Evolutionary conservation across 2,888 invertebrate species (phyloP).

Genomic region (Abrostola tripartita): DNA sequence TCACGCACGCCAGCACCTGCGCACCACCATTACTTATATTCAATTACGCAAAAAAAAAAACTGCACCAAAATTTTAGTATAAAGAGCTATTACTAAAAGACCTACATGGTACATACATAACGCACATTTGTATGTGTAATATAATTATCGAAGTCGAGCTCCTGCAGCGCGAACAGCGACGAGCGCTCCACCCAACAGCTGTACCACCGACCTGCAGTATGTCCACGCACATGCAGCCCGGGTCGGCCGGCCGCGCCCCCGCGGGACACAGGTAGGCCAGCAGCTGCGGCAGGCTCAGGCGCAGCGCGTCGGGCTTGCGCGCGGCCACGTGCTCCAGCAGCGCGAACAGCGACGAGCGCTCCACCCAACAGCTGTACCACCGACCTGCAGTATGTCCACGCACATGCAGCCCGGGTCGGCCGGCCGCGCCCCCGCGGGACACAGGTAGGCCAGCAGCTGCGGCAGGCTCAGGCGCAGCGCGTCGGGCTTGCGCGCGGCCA

Average conservation of each 20-base stretch:
- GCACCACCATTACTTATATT: too few relatives aligned
- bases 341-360: too few relatives aligned
- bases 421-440: conserved; percentile 74
- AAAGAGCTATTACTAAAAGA: too few relatives aligned
- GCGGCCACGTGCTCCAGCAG: too few relatives aligned
- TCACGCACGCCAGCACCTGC: conserved; percentile 92
- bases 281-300: conserved; percentile 94
- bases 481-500: conserved; percentile 93
- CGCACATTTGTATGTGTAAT: too few relatives aligned
- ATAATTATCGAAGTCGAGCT: too few relatives aligned
- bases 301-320: conserved; percentile 93
- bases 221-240: conserved; percentile 84
- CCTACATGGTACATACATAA: too few relatives aligned
- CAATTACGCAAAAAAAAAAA: too few relatives aligned
- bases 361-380: neutral
- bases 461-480: conserved; percentile 95
- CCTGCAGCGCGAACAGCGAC: too few relatives aligned
- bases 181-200: neutral
- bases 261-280: conserved; percentile 91
- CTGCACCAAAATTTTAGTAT: neutral
- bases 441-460: conserved; percentile 93
- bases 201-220: conserved; percentile 70
- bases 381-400: conserved; percentile 79
- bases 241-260: conserved; percentile 74
- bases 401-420: conserved; percentile 83